A percentile compares a stretch with the other conserved stretches of the same genome.
Conservation (phyloP, 2,797 vertebrate species). For the Phylloscopus collybita region DNA sequence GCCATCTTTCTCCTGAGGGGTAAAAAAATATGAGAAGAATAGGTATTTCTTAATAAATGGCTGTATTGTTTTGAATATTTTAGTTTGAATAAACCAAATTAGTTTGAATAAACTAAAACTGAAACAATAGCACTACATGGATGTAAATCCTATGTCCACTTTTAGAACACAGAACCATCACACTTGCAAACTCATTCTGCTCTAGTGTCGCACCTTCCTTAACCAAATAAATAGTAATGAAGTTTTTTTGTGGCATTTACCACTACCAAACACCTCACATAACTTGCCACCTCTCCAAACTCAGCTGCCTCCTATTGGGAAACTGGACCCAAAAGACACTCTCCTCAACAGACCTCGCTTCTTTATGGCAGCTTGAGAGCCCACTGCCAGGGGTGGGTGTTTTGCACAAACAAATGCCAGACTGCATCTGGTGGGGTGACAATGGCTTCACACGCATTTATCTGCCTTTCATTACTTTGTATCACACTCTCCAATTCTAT, state of each 20-base stretch:
- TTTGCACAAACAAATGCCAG: background rate
- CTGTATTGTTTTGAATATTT: background rate
- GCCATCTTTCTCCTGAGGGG: background rate
- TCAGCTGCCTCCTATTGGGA: background rate
- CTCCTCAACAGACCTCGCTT: background rate
- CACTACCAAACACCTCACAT: background rate
- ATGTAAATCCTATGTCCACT: background rate
- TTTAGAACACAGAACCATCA: background rate
- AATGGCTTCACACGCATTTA: background rate
- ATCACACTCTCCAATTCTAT: conserved; percentile 11
- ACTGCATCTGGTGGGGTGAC: background rate
- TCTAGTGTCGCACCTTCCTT: background rate
- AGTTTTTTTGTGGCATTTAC: background rate
- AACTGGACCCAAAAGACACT: background rate
- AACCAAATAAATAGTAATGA: background rate
- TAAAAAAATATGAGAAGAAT: background rate
- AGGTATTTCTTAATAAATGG: too few relatives aligned
- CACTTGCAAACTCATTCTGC: background rate
- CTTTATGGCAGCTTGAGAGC: background rate
- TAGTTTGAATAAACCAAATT: background rate
- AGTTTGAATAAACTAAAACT: background rate
- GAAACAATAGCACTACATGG: background rate
- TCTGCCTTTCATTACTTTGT: conserved; percentile 20
- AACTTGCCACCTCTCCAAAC: background rate
- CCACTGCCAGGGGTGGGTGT: background rate